Percentiles rank a stretch among this genome's conserved stretches.
Conservation (phyloP, 2,888 invertebrate genomes). For the Plusia festucae region DNA sequence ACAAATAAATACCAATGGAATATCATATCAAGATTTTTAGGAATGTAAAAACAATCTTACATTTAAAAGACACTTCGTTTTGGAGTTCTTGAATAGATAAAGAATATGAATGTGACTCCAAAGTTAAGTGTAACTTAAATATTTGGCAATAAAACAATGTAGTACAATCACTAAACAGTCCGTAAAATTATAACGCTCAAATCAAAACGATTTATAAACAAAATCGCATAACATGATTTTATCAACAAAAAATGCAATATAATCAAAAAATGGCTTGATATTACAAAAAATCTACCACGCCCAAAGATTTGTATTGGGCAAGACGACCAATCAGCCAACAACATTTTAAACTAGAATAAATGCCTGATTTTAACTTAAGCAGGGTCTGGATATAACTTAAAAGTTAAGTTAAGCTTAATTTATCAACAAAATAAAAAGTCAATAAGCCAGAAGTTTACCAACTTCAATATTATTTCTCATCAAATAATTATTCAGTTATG, state of each 20-base stretch:
- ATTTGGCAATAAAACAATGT: neutral
- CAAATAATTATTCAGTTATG: too few relatives aligned
- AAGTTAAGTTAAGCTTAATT: too few relatives aligned
- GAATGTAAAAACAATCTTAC: too few relatives aligned
- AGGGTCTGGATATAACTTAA: too few relatives aligned
- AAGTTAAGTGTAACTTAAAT: too few relatives aligned
- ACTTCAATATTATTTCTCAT: too few relatives aligned
- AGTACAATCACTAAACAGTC: constrained; percentile 25
- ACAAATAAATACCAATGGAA: neutral
- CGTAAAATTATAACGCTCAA: constrained; percentile 16
- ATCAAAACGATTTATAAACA: constrained; percentile 34
- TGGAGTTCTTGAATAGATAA: too few relatives aligned
- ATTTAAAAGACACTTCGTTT: too few relatives aligned
- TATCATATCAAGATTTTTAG: too few relatives aligned
- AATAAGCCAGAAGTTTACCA: too few relatives aligned
- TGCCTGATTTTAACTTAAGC: neutral
- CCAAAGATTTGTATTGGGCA: constrained; percentile 41
- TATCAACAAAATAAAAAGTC: too few relatives aligned
- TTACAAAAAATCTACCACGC: constrained; percentile 61
- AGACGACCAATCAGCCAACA: constrained; percentile 41
- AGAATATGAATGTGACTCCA: too few relatives aligned
- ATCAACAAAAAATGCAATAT: constrained; percentile 73
- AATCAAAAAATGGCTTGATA: constrained; percentile 68
- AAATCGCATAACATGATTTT: constrained; percentile 73
- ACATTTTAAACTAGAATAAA: neutral